These are phyloP conservation scores for Zaprionus nigranus DNA, from an alignment of 1,140 invertebrate genomes.

Conservation along the genomic window DNA sequence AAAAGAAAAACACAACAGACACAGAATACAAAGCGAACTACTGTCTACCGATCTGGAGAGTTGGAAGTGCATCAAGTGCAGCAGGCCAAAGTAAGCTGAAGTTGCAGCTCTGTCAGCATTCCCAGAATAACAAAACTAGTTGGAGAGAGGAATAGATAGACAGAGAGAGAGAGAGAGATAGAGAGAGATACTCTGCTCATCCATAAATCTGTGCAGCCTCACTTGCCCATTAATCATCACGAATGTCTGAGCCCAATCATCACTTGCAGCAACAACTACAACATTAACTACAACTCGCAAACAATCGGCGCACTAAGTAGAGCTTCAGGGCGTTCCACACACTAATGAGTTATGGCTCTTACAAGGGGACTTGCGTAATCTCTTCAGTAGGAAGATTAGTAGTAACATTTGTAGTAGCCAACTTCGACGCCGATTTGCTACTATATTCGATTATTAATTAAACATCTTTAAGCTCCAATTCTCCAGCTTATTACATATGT, in stretches of 20 bases:
- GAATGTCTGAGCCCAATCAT: constrained; percentile 77
- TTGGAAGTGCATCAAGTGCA: constrained; percentile 14
- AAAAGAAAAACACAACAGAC: constrained; percentile 19
- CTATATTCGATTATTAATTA: constrained; percentile 62
- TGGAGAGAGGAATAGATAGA: neutral
- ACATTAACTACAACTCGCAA: constrained; percentile 15
- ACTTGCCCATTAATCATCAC: constrained; percentile 72
- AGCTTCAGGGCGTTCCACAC: constrained; percentile 54
- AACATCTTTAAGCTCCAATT: constrained; percentile 53
- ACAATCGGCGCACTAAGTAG: constrained; percentile 64
- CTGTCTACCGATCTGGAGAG: constrained; percentile 15
- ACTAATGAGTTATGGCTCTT: constrained; percentile 74
- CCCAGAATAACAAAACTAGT: constrained; percentile 63
- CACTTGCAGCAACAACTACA: constrained; percentile 60
- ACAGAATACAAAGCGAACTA: constrained; percentile 30
- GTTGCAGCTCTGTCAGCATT: constrained; percentile 80
- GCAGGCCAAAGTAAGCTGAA: constrained; percentile 21
- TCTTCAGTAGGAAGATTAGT: constrained; percentile 49
- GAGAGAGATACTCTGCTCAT: constrained; percentile 45
- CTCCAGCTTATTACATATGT: constrained; percentile 52
- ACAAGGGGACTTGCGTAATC: constrained; percentile 63
- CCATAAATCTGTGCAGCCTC: constrained; percentile 71
- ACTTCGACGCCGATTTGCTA: constrained; percentile 64
- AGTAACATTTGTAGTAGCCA: constrained; percentile 52
- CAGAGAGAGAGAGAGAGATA: neutral